phyloP scores from a whole-genome alignment of 2,797 vertebrate species.

The Darevskia nairensis region DNA sequence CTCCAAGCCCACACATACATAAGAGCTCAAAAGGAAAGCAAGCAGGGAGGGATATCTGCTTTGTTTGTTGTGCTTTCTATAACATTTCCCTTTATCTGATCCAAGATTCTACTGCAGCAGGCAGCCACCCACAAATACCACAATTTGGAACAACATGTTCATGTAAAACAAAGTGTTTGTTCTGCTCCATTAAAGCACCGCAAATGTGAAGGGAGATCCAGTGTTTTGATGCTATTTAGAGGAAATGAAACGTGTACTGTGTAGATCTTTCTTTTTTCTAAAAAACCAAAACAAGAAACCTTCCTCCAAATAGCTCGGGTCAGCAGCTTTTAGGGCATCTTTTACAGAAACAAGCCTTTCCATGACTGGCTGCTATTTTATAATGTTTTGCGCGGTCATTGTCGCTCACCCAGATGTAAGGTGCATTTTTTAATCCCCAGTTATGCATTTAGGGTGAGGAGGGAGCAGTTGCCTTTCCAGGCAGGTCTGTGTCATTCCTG shows the following conservation, averaged over 20 bases:
- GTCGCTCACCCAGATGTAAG: too few relatives aligned
- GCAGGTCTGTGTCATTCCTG: background rate
- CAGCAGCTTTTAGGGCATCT: too few relatives aligned
- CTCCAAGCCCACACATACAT: background rate
- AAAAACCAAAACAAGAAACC: too few relatives aligned
- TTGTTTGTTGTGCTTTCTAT: constrained; percentile 27
- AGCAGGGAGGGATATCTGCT: constrained; percentile 3
- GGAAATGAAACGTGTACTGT: background rate
- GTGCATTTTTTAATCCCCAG: background rate
- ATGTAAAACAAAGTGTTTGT: constrained; percentile 28
- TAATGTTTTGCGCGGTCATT: background rate
- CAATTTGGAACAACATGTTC: constrained; percentile 39
- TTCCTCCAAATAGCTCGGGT: background rate
- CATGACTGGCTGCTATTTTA: background rate
- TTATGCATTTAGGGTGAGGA: background rate
- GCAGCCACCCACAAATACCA: background rate
- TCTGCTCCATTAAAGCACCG: background rate
- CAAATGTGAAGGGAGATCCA: constrained; percentile 15
- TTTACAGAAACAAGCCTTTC: background rate
- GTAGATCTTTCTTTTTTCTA: background rate
- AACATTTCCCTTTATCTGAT: constrained; percentile 55
- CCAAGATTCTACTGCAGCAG: constrained; percentile 27
- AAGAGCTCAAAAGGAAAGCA: background rate
- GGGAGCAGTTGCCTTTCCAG: background rate
- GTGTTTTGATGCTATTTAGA: constrained; percentile 34